These are phyloP conservation scores for Cantharis rufa DNA, from an alignment of 2,888 invertebrate species.

Conservation along the genomic window DNA sequence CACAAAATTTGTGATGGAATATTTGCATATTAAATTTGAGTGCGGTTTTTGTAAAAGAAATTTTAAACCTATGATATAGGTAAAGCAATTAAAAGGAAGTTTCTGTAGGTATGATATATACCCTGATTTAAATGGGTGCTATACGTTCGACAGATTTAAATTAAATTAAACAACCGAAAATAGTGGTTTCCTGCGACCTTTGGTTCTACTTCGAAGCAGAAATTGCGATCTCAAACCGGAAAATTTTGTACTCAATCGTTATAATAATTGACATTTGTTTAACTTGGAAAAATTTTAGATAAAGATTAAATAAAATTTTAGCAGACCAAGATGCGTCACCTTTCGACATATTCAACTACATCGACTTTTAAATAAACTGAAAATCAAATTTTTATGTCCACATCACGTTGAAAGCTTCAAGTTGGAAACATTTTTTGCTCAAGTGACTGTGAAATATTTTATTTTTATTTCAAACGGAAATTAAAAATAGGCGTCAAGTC, in stretches of 20 bases:
- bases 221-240: neutral
- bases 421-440: neutral
- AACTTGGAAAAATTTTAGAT: too few relatives aligned
- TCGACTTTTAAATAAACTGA: neutral
- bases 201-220: neutral
- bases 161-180: neutral
- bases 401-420: neutral
- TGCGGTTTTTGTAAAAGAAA: neutral
- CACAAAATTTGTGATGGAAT: neutral
- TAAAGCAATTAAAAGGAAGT: neutral
- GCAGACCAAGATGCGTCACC: neutral
- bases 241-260: neutral
- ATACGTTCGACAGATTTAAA: neutral
- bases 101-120: neutral
- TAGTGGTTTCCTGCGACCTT: neutral
- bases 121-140: neutral
- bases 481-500: slow-evolving; percentile 6
- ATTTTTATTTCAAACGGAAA: slow-evolving; percentile 15
- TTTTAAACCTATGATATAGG: neutral
- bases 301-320: neutral
- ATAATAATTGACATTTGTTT: too few relatives aligned
- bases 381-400: neutral
- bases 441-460: neutral
- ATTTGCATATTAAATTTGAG: neutral
- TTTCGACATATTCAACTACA: too few relatives aligned